Base-by-base conservation (phyloP, 2,113 vertebrate species). In the Callipepla californica region DNA sequence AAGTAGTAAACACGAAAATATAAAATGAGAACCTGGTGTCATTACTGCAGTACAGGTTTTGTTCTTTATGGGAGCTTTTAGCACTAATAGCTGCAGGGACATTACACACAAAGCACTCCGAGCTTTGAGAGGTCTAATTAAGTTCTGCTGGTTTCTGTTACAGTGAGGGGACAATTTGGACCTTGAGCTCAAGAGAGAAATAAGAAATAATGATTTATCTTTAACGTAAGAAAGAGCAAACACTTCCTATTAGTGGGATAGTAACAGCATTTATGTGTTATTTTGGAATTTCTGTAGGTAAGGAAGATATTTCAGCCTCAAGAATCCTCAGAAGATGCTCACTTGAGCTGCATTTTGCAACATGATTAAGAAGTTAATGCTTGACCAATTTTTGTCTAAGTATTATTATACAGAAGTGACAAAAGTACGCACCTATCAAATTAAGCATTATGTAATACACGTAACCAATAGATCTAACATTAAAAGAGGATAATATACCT, bases 21-120 rank as follows among this genome's bases (percentile, higher is more conserved):
- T 28, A 87, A 92, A 94, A 77, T 18, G 47, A 85, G 63, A 93
- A 34, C 32, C 42, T 85, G 21, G 2, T 80, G 82, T 77, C 83
- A 42, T 80, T 91, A 36, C 44, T 83, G 47, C 28, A n/a, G 42
- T 50, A 47, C 55, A 86, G 75, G 79, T 89, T 63, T 80, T 77
- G 45, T 73, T 85, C 65, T 95, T 95, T 90, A 95, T 74, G 93
- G 85, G 76, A 88, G 92, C 82, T 92, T 93, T 95, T 73, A 93
- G 88, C 73, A 42, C 82, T 74, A 94, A 91, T 59, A 88, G 80
- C 82, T 85, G 50, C 32, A 93, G 26, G 48, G 94, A 68, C 3
- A 1, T 44, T 19, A 74, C 55, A 63, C 63, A 93, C 55, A 58
- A 85, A 80, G 80, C 90, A 83, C 30, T 9, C 42, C 32, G 66